Conservation (phyloP, 2,888 invertebrate genomes). For the Coelogynopora nodosa region DNA sequence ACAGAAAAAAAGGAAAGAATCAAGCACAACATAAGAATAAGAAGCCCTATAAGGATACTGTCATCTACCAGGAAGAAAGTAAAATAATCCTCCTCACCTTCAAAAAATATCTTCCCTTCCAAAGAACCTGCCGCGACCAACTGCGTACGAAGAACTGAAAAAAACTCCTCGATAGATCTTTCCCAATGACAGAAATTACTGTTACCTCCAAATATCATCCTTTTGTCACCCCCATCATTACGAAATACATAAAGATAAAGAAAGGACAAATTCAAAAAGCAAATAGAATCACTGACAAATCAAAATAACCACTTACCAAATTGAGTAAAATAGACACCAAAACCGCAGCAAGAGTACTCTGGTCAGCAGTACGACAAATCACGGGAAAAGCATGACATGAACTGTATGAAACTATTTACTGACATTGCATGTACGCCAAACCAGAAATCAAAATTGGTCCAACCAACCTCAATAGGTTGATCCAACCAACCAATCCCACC, state of each 20-base stretch:
- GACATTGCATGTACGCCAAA: neutral
- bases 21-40: conserved; percentile 18
- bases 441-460: neutral
- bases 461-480: neutral
- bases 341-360: conserved; percentile 1
- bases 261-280: conserved; percentile 33
- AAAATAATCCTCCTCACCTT: conserved; percentile 18
- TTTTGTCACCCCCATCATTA: neutral
- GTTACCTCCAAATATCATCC: neutral
- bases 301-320: neutral
- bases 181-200: conserved; percentile 8
- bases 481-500: neutral
- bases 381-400: neutral
- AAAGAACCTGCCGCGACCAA: conserved; percentile 2
- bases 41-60: neutral
- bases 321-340: conserved; percentile 3
- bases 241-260: neutral
- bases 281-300: conserved; percentile 18
- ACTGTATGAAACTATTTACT: neutral
- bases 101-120: neutral
- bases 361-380: conserved; percentile 22
- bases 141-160: neutral
- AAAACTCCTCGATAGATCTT: neutral
- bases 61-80: conserved; percentile 16
- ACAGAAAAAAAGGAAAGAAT: neutral